Evolutionary conservation across 2,113 vertebrate species (phyloP).

Genomic region (Ceyx margarethae): DNA sequence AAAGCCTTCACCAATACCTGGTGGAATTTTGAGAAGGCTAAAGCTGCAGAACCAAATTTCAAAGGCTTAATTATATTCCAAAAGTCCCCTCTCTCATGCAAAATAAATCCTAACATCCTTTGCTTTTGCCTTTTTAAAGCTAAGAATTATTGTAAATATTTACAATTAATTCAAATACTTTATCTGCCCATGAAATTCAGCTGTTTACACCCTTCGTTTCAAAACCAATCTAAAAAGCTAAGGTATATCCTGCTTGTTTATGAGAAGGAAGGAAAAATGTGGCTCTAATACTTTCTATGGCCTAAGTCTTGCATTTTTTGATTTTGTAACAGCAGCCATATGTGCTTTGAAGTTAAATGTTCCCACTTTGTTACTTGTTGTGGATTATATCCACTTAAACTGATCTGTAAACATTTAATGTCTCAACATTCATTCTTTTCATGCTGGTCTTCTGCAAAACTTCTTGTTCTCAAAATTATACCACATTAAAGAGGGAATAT

Average conservation of each 20-base stretch:
- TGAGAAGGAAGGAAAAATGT: conserved; percentile 30
- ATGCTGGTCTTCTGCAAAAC: conserved; percentile 64
- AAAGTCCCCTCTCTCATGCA: not conserved
- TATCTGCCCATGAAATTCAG: not conserved
- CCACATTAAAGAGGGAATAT: conserved; percentile 67
- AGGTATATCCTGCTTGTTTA: conserved; percentile 45
- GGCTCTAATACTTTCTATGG: conserved; percentile 68
- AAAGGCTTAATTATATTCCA: not conserved
- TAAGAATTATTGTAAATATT: not conserved
- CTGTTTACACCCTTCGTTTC: not conserved
- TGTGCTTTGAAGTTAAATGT: conserved; percentile 82
- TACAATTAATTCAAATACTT: not conserved
- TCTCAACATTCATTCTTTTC: conserved; percentile 66
- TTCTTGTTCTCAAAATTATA: conserved; percentile 67
- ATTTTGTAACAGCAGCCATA: conserved; percentile 81
- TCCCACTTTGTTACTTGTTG: conserved; percentile 83
- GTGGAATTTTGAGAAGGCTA: not conserved
- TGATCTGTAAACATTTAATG: conserved; percentile 75
- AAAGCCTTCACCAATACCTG: not conserved
- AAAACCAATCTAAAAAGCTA: conserved; percentile 19
- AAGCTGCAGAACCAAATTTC: not conserved
- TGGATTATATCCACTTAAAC: conserved; percentile 75
- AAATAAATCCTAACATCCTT: not conserved
- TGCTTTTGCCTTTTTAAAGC: not conserved
- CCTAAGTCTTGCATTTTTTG: conserved; percentile 73